These are phyloP conservation scores for Notolabrus celidotus DNA, from an alignment of 2,797 vertebrate genomes.

Conservation along the genomic window DNA sequence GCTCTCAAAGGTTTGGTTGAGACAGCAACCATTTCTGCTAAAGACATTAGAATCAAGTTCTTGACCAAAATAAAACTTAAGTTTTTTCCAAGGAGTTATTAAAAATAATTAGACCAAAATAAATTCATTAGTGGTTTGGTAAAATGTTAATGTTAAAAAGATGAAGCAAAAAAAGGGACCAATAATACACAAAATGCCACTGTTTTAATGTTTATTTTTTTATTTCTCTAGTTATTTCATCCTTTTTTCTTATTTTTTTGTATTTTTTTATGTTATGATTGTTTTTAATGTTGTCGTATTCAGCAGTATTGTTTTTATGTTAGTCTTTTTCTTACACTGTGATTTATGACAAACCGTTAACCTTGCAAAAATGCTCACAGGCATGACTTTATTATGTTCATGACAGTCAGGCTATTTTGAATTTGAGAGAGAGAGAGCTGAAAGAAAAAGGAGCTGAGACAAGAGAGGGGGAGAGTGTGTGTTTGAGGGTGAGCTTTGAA, in stretches of 20 bases:
- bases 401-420: not conserved
- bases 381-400: not conserved
- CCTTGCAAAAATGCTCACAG: not conserved
- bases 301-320: no score
- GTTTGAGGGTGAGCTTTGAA: conserved; percentile 46
- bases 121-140: no score
- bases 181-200: not conserved
- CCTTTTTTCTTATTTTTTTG: not conserved
- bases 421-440: conserved; percentile 1
- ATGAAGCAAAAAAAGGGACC: not conserved
- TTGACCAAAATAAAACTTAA: conserved; percentile 7
- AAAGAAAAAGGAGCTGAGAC: conserved; percentile 9
- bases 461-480: conserved; percentile 13
- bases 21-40: no score
- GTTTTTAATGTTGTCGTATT: no score
- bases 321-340: not conserved
- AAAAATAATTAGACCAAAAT: no score
- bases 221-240: no score
- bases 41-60: no score
- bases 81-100: not conserved
- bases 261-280: not conserved
- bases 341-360: not conserved
- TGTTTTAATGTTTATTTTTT: no score
- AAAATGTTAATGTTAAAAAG: not conserved
- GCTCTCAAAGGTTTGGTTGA: no score